A percentile compares a stretch with the other conserved stretches of the same genome.
Evolutionary conservation across 2,888 invertebrate species (phyloP).

Genomic region (Chromoteleia sp.): DNA sequence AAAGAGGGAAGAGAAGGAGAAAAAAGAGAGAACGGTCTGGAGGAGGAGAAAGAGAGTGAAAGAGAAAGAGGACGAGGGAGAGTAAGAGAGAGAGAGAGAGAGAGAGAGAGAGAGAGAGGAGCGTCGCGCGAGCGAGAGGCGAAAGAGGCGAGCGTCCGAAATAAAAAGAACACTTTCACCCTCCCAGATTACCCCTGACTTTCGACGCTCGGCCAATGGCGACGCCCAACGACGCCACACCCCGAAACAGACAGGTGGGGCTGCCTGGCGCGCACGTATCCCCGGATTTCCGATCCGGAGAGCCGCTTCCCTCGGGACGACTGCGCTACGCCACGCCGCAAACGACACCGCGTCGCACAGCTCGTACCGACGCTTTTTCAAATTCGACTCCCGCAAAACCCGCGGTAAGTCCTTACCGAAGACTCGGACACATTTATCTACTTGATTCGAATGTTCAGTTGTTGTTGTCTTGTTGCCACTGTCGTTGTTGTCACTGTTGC

Average conservation of each 20-base stretch:
- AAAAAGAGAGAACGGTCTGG: slow-evolving; percentile 8
- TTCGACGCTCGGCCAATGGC: slow-evolving; percentile 80
- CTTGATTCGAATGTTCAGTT: no score
- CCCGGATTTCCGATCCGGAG: slow-evolving; percentile 68
- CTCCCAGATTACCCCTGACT: slow-evolving; percentile 70
- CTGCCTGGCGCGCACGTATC: slow-evolving; percentile 69
- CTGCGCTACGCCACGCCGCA: slow-evolving; percentile 24
- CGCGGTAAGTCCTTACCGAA: slow-evolving; percentile 38
- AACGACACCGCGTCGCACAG: slow-evolving; percentile 6
- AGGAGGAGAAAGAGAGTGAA: slow-evolving; percentile 11
- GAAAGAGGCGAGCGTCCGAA: slow-evolving; percentile 51
- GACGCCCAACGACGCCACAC: slow-evolving; percentile 82
- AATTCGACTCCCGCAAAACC: neutral
- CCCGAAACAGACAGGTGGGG: slow-evolving; percentile 77
- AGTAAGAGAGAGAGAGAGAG: neutral
- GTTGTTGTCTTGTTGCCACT: no score
- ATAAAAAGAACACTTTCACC: slow-evolving; percentile 66
- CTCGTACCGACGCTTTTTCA: slow-evolving; percentile 18
- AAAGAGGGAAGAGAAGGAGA: neutral
- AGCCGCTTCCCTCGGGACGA: slow-evolving; percentile 70
- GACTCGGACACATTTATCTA: no score
- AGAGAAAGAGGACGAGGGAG: slow-evolving; percentile 43
- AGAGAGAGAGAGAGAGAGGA: neutral
- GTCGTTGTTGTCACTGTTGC: no score
- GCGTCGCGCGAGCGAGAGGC: slow-evolving; percentile 21